A percentile compares a stretch with the other conserved stretches of the same genome.
phyloP scores from a whole-genome alignment of 2,888 invertebrate species.

The Lasioglossum villosulum region DNA sequence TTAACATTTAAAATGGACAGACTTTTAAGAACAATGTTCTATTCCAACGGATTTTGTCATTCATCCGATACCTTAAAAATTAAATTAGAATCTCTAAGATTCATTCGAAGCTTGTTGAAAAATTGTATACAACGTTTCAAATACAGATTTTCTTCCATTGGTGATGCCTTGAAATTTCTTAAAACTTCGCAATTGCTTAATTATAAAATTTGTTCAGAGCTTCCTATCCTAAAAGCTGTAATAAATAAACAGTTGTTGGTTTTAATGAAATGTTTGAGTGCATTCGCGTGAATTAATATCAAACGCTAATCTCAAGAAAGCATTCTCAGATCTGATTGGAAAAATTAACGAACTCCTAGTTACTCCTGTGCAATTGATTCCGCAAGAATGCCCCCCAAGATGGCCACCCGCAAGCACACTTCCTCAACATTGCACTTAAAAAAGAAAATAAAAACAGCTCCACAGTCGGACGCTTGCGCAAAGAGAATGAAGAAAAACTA shows the following conservation, averaged over 20 bases:
- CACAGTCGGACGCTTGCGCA: slow-evolving; percentile 24
- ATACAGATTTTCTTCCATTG: no score
- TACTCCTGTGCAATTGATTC: slow-evolving; percentile 41
- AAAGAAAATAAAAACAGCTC: slow-evolving; percentile 29
- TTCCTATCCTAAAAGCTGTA: background rate
- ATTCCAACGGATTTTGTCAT: background rate
- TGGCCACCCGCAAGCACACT: background rate
- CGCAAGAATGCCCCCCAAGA: background rate
- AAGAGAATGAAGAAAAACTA: slow-evolving; percentile 22
- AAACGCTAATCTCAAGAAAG: background rate
- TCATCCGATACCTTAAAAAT: background rate
- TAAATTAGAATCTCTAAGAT: background rate
- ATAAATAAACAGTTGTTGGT: background rate
- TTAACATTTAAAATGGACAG: background rate
- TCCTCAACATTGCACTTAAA: slow-evolving; percentile 40
- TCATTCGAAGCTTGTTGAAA: background rate
- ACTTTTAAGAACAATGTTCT: background rate
- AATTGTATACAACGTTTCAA: background rate
- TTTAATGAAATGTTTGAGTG: background rate
- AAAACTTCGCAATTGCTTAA: no score
- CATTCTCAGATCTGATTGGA: background rate
- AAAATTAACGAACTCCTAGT: background rate
- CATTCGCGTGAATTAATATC: background rate
- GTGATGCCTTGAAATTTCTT: no score
- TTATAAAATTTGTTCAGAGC: background rate